Conservation (phyloP, 1,140 invertebrate genomes). For the Drosophila sp. region DNA sequence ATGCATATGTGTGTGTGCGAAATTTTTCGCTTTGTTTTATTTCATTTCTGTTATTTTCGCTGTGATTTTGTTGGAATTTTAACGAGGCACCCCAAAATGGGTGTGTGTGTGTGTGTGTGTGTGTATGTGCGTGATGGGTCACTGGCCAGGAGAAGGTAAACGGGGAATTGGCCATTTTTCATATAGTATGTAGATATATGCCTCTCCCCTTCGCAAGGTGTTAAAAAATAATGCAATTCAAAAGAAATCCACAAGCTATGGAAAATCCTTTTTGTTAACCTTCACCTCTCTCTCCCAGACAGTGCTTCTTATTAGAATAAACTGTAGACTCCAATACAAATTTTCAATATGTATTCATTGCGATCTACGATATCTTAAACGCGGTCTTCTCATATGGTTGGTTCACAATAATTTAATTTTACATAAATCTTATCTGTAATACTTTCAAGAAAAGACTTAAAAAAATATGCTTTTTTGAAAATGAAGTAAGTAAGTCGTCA, state of each 20-base stretch:
- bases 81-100: slow-evolving; percentile 23
- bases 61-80: slow-evolving; percentile 35
- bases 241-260: background rate
- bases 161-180: background rate
- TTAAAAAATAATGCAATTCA: background rate
- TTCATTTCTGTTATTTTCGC: slow-evolving; percentile 18
- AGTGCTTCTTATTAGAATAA: no score
- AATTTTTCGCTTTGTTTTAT: slow-evolving; percentile 5
- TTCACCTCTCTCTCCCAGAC: background rate
- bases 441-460: no score
- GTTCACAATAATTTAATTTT: no score
- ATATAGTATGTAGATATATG: background rate
- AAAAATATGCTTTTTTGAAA: no score
- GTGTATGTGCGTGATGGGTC: no score
- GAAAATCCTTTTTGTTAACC: background rate
- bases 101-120: background rate
- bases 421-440: no score
- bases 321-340: no score
- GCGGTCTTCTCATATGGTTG: no score
- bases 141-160: slow-evolving; percentile 1
- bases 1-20: background rate
- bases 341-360: no score
- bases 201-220: background rate
- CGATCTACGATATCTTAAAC: no score
- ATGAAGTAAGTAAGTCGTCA: no score